Evolutionary conservation across 92 coral and sea anemone species (phyloP), one percentile per base, ranked within the genome.

Genomic region (Isaurus tuberculatus): DNA sequence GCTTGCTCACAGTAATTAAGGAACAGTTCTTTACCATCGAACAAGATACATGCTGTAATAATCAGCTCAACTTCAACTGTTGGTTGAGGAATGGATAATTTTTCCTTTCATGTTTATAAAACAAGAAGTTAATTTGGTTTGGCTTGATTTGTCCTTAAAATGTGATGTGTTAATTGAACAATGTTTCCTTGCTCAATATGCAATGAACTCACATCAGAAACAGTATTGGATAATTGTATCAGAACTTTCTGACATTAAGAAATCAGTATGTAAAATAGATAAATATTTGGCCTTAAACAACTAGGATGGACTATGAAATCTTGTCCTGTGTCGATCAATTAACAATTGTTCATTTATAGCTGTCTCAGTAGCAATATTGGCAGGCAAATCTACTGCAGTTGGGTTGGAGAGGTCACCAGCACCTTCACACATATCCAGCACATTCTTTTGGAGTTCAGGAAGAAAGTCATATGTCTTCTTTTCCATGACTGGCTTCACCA

Each of bases 281-380:
- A 60, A 60, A 60, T 49, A 13, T 49, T 49, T 49, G 58, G 13
- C 16, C 16, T 49, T n/a, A 49, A 49, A 49, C 16, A 49, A 49
- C 58, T 49, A 49, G 13, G 58, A 49, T 49, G 58, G 16, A 49
- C 13, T 49, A 49, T 49, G 16, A 49, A 77, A 77, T 77, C 83
- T 77, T 16, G 83, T 36, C 20, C 83, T 22, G 32, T 77, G 83
- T 48, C 31, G 33, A 49, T 15, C 67, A 49, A 77, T 77, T 22
- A 77, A 33, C 10, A 53, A 34, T 77, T 77, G 83, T 42, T 77
- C 51, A 49, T 77, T 69, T 36, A 69, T 69, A 49, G 83, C 83
- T 77, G 83, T 64, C 19, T 77, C 70, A 14, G 34, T 77, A 17
- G 83, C 83, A 77, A 77, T 77, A 42, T 77, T 77, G 69, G 58